Percentiles rank a stretch among this genome's conserved stretches.
Conservation (phyloP, 1,140 invertebrate species). For the Psix sp. region DNA sequence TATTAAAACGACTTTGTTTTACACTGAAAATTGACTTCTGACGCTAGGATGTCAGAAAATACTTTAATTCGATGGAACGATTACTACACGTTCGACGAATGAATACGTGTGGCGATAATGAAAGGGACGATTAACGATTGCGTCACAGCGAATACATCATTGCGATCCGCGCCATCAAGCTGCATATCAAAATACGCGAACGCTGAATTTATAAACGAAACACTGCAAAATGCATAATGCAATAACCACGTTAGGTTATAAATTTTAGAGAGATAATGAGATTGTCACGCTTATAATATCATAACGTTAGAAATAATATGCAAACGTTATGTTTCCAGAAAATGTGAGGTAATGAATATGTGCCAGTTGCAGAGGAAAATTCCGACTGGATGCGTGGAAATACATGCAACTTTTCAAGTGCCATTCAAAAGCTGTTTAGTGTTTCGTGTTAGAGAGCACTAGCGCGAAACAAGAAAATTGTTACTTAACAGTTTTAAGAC, state of each 20-base stretch:
- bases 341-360: constrained; percentile 54
- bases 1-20: constrained; percentile 1
- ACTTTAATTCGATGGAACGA: constrained; percentile 25
- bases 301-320: constrained; percentile 58
- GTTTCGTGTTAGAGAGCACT: constrained; percentile 50
- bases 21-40: constrained; percentile 13
- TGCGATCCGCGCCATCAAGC: constrained; percentile 12
- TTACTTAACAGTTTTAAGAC: constrained; percentile 57
- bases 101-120: constrained; percentile 10
- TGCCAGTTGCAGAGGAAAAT: constrained; percentile 48
- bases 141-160: constrained; percentile 8
- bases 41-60: constrained; percentile 3
- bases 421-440: constrained; percentile 56
- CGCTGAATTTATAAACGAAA: constrained; percentile 37
- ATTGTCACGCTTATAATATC: constrained; percentile 56
- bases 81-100: constrained; percentile 7
- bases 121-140: constrained; percentile 27
- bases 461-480: constrained; percentile 47
- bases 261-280: constrained; percentile 50
- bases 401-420: constrained; percentile 55
- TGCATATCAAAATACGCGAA: constrained; percentile 18
- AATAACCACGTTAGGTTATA: constrained; percentile 40
- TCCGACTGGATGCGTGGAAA: constrained; percentile 43
- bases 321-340: constrained; percentile 52
- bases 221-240: constrained; percentile 39